Conservation (phyloP, 2,888 invertebrate species). For the Zaprionus obscuricornis region DNA sequence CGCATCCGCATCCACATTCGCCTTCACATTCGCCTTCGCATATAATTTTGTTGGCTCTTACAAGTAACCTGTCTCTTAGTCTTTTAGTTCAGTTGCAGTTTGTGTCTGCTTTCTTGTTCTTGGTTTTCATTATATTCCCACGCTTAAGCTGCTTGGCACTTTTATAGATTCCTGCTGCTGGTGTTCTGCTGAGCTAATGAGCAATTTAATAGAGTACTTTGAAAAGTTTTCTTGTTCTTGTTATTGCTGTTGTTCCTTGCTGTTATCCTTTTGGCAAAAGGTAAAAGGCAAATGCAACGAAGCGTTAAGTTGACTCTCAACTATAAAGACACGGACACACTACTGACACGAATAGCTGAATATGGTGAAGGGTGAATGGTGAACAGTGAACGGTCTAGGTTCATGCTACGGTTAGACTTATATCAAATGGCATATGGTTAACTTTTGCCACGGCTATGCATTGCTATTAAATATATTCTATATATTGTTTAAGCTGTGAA, state of each 20-base stretch:
- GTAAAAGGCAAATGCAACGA: conserved; percentile 29
- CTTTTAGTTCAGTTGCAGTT: not conserved
- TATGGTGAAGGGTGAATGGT: no score
- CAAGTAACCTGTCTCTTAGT: no score
- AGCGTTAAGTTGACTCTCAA: conserved; percentile 51
- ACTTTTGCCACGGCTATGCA: conserved; percentile 20
- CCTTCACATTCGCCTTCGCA: no score
- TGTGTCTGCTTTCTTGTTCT: not conserved
- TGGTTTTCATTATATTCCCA: conserved; percentile 11
- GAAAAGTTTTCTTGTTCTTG: no score
- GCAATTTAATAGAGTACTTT: conserved; percentile 25
- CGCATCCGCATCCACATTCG: no score
- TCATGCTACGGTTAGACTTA: conserved; percentile 23
- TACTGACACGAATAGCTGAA: conserved; percentile 27
- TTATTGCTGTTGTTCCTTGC: no score
- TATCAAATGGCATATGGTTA: conserved; percentile 29
- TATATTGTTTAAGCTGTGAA: no score
- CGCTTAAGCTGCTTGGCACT: conserved; percentile 6
- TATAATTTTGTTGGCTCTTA: no score
- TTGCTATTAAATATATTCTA: no score
- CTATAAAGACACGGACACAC: conserved; percentile 36
- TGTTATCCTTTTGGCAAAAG: conserved; percentile 18
- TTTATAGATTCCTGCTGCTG: conserved; percentile 9
- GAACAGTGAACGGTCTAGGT: no score
- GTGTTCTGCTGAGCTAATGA: conserved; percentile 35